phyloP scores from a whole-genome alignment of 2,888 invertebrate genomes.

The Cantharis rufa region DNA sequence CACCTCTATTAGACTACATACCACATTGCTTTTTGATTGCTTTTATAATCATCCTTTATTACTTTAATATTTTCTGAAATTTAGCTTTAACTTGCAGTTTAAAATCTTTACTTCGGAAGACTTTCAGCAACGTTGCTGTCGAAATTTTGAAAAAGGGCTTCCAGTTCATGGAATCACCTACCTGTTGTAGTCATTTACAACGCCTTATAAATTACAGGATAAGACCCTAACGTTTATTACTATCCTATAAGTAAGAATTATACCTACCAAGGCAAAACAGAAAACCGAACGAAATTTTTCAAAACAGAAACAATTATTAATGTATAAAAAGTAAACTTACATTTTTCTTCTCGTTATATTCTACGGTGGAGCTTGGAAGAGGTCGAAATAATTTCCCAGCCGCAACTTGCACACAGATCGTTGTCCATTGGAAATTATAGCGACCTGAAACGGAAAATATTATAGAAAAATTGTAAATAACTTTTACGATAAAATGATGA shows the following conservation, averaged over 20 bases:
- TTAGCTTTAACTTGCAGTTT: background rate
- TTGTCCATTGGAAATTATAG: background rate
- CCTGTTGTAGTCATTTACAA: background rate
- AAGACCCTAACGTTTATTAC: background rate
- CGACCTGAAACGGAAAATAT: background rate
- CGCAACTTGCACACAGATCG: background rate
- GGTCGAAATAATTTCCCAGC: background rate
- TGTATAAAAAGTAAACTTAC: too few species aligned
- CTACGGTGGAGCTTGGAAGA: background rate
- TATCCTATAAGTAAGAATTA: background rate
- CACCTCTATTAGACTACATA: conserved; percentile 43
- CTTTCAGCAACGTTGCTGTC: background rate
- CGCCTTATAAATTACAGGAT: background rate
- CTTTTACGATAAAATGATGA: background rate
- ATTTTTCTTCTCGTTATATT: too few species aligned
- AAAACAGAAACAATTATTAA: too few species aligned
- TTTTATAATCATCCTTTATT: conserved; percentile 36
- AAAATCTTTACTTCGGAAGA: background rate
- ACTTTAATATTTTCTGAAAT: conserved; percentile 25
- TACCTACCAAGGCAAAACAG: background rate
- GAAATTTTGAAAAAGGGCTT: background rate
- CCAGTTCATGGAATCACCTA: background rate
- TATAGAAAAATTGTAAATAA: background rate
- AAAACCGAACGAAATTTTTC: background rate
- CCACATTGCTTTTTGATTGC: conserved; percentile 37